Evolutionary conservation across 1,140 invertebrate species (phyloP), one percentile per base, ranked within the genome.

Genomic region (Caligus rogercresseyi): DNA sequence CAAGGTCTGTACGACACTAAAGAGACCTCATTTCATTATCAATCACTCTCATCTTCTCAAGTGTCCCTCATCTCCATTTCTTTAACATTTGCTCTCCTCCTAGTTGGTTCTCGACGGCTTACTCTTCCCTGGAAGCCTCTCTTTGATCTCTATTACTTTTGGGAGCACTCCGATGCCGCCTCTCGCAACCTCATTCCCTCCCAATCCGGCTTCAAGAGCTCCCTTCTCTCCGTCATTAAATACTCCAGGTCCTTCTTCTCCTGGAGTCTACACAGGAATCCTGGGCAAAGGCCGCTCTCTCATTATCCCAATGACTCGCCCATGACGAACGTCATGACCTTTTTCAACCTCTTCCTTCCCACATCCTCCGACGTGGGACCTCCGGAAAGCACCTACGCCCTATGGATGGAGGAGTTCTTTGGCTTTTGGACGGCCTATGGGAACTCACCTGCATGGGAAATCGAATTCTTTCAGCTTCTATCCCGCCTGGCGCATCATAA

Each of bases 371-470:
- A 24, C 16, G 23, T 56, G 16, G 31, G 31, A 43, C 61, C 61
- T 1, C 61, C 61, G 1, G 61, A 63, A 16, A 54, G 31, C 15
- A 23, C 52, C 2, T 63, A 25, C 3, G 15, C 25, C 14, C 13
- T 63, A 2, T 63, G 61, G 61, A 3, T 63, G 18, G 51, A 56
- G 11, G 61, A 63, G 11, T 53, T 63, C 16, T 23, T 58, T 51
- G 21, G 19, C 2, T 55, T 63, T n/a, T 63, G 61, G 61, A 24
- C 18, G 1, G 21, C 61, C 54, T 63, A 23, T 56, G 19, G 52
- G 11, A 63, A 63, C 24, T 56, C 52, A 13, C 61, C 61, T 25
- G 23, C 16, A 23, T 63, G 61, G 61, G 61, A 63, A 53, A 25
- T 55, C 11, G 61, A 63, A 2, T 23, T 63, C 15, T 53, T 63